Percentiles rank a stretch among this genome's conserved stretches.
Evolutionary conservation across 2,797 vertebrate species (phyloP).

Genomic region (Siniperca scherzeri): DNA sequence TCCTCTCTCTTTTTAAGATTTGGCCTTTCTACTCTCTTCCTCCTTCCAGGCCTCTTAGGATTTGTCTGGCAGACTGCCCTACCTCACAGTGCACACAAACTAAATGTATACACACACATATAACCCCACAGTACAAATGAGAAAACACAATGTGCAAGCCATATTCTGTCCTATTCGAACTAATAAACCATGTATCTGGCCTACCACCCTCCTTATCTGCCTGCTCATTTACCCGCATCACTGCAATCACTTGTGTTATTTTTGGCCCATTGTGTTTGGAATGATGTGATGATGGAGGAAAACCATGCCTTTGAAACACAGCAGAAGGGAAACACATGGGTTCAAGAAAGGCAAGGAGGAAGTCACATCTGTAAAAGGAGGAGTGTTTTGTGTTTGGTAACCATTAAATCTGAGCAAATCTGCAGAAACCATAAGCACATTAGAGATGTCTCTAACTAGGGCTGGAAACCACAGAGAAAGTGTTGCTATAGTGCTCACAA

Average conservation of each 20-base stretch:
- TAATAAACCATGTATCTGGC: conserved; percentile 31
- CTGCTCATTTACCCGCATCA: conserved; percentile 36
- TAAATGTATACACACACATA: conserved; percentile 13
- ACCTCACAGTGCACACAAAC: conserved; percentile 27
- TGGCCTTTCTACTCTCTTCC: conserved; percentile 53
- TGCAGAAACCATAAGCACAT: neutral
- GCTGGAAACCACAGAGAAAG: neutral
- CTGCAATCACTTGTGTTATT: conserved; percentile 70
- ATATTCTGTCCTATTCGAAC: conserved; percentile 26
- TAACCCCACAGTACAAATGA: conserved; percentile 21
- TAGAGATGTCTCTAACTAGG: neutral
- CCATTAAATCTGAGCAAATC: neutral
- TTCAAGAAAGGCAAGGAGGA: conserved; percentile 47
- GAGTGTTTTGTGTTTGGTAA: neutral
- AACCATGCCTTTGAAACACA: conserved; percentile 27
- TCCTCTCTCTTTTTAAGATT: conserved; percentile 50
- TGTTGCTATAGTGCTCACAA: neutral
- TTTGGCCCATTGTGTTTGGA: conserved; percentile 75
- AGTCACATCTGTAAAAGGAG: conserved; percentile 39
- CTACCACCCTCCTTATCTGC: conserved; percentile 21
- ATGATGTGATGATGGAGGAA: conserved; percentile 55
- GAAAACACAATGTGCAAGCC: conserved; percentile 9
- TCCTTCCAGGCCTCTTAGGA: conserved; percentile 63
- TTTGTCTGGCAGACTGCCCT: conserved; percentile 58
- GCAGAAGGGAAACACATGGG: conserved; percentile 29